Evolutionary conservation across 2,113 vertebrate species (phyloP).

Genomic region (Brienomyrus brachyistius): DNA sequence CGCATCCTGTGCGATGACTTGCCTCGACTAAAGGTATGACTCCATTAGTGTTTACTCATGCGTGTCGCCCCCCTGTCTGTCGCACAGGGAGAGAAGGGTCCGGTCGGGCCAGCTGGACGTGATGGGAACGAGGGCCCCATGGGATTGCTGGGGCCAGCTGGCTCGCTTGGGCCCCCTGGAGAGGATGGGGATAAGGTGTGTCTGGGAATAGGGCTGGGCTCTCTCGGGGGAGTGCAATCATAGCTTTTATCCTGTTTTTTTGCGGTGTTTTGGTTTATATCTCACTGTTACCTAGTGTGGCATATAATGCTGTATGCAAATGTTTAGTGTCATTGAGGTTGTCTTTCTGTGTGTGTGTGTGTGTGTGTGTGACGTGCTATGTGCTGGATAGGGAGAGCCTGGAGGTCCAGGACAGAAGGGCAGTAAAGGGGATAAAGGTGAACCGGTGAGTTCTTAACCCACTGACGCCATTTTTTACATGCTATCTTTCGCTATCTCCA

Average conservation of each 20-base stretch:
- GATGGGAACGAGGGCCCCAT: slow-evolving; percentile 70
- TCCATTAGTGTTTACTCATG: not conserved
- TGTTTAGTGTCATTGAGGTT: not conserved
- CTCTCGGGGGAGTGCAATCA: not conserved
- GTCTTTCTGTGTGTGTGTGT: not conserved
- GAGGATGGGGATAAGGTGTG: slow-evolving; percentile 87
- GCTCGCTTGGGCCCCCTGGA: slow-evolving; percentile 67
- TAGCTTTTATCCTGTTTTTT: not conserved
- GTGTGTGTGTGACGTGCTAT: not conserved
- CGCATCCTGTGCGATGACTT: not conserved
- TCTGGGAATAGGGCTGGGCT: not conserved
- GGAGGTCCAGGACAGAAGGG: slow-evolving; percentile 75
- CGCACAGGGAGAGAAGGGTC: slow-evolving; percentile 77
- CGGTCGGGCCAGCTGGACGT: slow-evolving; percentile 64
- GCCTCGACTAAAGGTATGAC: not conserved
- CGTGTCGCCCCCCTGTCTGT: slow-evolving; percentile 22
- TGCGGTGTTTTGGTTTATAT: not conserved
- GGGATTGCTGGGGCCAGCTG: slow-evolving; percentile 67
- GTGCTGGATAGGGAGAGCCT: slow-evolving; percentile 66
- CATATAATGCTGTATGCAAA: not conserved
- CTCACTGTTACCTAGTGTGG: not conserved
- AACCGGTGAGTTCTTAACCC: not conserved
- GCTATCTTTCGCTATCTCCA: not conserved
- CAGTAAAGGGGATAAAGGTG: not conserved
- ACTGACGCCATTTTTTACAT: not conserved